Conservation (phyloP, 2,113 vertebrate species). For the Delphinus delphis region DNA sequence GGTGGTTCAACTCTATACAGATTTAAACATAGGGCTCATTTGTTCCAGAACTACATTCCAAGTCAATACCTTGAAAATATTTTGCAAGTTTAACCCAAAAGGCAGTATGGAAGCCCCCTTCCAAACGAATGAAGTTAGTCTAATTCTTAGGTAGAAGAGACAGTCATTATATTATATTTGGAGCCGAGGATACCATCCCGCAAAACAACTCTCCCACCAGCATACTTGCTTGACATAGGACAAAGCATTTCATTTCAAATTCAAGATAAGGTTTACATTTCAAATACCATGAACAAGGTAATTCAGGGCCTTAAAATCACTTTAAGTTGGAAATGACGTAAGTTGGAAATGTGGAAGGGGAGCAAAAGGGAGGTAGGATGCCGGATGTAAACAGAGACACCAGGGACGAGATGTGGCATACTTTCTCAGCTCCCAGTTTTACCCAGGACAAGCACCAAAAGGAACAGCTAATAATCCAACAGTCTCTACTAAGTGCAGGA, state of each 20-base stretch:
- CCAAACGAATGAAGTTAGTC: neutral
- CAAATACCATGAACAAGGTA: neutral
- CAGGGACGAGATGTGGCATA: neutral
- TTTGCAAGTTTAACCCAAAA: neutral
- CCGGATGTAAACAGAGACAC: neutral
- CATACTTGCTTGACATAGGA: neutral
- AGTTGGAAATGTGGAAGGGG: neutral
- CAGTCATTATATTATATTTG: neutral
- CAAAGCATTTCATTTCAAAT: neutral
- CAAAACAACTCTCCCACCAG: neutral
- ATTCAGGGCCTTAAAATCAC: neutral
- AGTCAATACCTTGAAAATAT: neutral
- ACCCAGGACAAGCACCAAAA: neutral
- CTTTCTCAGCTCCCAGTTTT: neutral
- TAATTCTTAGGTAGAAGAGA: neutral
- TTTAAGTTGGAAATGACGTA: neutral
- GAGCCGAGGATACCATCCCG: neutral
- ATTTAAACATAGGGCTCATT: neutral
- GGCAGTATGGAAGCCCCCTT: no score
- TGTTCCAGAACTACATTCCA: neutral
- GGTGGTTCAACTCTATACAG: neutral
- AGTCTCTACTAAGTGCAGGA: neutral
- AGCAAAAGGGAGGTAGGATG: neutral
- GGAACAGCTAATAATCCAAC: neutral
- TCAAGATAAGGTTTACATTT: neutral